Percentiles rank a stretch among this genome's conserved stretches.
Conservation (phyloP, 2,797 vertebrate genomes). For the Australoheros facetus region DNA sequence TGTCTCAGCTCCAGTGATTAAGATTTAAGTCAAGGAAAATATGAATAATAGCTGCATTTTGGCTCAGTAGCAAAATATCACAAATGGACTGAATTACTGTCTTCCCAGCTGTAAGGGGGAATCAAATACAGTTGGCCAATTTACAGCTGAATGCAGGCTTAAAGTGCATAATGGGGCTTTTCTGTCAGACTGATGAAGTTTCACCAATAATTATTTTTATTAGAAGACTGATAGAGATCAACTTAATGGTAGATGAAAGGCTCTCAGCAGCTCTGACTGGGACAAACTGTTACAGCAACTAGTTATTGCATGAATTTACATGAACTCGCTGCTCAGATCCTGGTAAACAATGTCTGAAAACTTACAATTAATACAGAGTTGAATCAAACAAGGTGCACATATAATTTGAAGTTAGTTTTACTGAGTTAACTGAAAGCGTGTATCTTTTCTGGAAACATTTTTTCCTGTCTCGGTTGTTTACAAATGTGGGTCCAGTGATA, state of each 20-base stretch:
- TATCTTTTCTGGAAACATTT: background rate
- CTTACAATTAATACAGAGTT: background rate
- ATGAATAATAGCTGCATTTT: slow-evolving; percentile 46
- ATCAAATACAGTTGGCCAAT: slow-evolving; percentile 33
- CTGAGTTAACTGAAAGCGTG: background rate
- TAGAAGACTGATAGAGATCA: slow-evolving; percentile 27
- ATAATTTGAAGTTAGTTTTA: background rate
- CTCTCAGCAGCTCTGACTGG: background rate
- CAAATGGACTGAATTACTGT: slow-evolving; percentile 65
- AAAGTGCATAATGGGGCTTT: slow-evolving; percentile 23
- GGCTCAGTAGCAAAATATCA: slow-evolving; percentile 34
- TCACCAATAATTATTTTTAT: slow-evolving; percentile 43
- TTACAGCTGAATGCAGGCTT: slow-evolving; percentile 38
- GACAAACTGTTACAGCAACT: background rate
- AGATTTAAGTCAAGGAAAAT: slow-evolving; percentile 62
- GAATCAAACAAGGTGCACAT: background rate
- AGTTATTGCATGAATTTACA: background rate
- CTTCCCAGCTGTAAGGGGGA: slow-evolving; percentile 29
- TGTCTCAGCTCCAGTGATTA: slow-evolving; percentile 45
- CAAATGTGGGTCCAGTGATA: slow-evolving; percentile 4
- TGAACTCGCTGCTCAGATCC: background rate
- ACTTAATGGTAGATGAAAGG: background rate
- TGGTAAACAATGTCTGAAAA: background rate
- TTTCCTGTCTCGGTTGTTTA: background rate
- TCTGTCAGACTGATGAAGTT: slow-evolving; percentile 18